A percentile compares a stretch with the other conserved stretches of the same genome.
Conservation (phyloP, 2,888 invertebrate species). For the Odontomyia ornata region DNA sequence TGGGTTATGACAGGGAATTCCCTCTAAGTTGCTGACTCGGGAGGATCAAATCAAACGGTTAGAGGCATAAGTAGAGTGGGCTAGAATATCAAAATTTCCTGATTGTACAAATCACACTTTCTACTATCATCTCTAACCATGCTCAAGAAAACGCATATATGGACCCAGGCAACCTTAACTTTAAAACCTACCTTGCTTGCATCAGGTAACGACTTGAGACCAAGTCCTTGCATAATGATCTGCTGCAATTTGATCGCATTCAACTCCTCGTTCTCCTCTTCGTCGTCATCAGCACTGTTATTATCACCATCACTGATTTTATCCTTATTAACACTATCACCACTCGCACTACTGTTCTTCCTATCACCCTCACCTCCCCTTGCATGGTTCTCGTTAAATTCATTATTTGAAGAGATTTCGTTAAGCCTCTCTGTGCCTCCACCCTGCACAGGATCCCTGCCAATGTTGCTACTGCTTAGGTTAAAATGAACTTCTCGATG, state of each 20-base stretch:
- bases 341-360: neutral
- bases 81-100: neutral
- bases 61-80: neutral
- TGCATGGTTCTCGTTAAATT: neutral
- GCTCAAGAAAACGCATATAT: neutral
- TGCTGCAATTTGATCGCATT: conserved; percentile 53
- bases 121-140: conserved; percentile 9
- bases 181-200: conserved; percentile 57
- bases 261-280: conserved; percentile 50
- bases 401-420: neutral
- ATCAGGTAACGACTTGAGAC: conserved; percentile 57
- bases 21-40: no score
- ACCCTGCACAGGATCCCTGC: neutral
- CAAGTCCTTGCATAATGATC: conserved; percentile 59
- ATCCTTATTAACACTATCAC: neutral
- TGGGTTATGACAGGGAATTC: no score
- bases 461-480: neutral
- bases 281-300: neutral
- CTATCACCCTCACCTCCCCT: neutral
- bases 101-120: neutral
- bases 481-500: neutral
- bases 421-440: neutral
- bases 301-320: neutral
- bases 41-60: neutral
- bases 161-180: no score